Conservation (phyloP, 2,888 invertebrate genomes). For the Drosophila subquinaria region DNA sequence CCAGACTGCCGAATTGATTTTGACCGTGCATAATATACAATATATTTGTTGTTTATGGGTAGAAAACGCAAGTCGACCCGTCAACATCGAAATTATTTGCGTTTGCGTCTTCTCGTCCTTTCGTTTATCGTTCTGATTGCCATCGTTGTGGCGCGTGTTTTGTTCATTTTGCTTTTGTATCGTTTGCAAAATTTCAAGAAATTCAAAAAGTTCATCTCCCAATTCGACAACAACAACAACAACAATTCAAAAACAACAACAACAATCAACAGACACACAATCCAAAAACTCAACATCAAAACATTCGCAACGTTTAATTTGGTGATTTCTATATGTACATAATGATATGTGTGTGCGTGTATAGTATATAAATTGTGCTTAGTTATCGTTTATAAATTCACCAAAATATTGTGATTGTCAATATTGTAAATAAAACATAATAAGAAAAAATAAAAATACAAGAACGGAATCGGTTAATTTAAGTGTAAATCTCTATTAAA, state of each 20-base stretch:
- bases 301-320: slow-evolving; percentile 60
- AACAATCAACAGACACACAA: slow-evolving; percentile 25
- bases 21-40: slow-evolving; percentile 69
- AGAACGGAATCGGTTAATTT: slow-evolving; percentile 48
- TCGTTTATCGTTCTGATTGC: slow-evolving; percentile 77
- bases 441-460: slow-evolving; percentile 7
- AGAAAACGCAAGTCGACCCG: slow-evolving; percentile 85
- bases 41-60: slow-evolving; percentile 85
- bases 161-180: slow-evolving; percentile 82
- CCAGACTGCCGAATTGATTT: slow-evolving; percentile 65
- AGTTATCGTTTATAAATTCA: slow-evolving; percentile 46
- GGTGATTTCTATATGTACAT: slow-evolving; percentile 45
- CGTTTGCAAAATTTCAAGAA: slow-evolving; percentile 78
- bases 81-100: slow-evolving; percentile 86
- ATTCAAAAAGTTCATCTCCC: slow-evolving; percentile 67
- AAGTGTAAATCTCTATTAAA: slow-evolving; percentile 76
- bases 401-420: slow-evolving; percentile 68
- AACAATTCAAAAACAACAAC: slow-evolving; percentile 24
- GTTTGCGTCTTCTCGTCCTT: slow-evolving; percentile 84
- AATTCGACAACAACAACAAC: slow-evolving; percentile 37
- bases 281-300: slow-evolving; percentile 52
- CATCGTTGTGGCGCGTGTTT: slow-evolving; percentile 75
- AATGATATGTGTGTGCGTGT: slow-evolving; percentile 29
- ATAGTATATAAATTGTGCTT: slow-evolving; percentile 44
- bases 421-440: slow-evolving; percentile 55